A percentile compares a stretch with the other conserved stretches of the same genome.
Evolutionary conservation across 2,888 invertebrate species (phyloP).

Genomic region (Steromphala cineraria): DNA sequence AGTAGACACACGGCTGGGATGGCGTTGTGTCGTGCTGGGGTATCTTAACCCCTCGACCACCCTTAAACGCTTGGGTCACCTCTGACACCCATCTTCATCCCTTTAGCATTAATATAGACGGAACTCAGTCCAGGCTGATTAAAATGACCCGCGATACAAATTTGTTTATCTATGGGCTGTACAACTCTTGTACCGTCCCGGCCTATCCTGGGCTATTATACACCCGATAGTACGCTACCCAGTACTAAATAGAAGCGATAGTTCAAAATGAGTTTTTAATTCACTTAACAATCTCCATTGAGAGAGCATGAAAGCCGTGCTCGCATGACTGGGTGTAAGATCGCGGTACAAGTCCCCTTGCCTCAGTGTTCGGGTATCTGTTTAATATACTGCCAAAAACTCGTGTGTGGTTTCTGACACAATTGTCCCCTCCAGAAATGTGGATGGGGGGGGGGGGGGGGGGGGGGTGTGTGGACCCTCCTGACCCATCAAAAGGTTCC

Average conservation of each 20-base stretch:
- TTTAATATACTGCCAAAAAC: constrained; percentile 5
- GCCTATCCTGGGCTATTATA: background rate
- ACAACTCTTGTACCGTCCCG: background rate
- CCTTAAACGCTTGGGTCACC: background rate
- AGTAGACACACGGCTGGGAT: background rate
- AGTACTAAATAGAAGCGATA: constrained; percentile 14
- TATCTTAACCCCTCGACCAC: background rate
- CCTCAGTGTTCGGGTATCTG: background rate
- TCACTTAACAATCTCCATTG: constrained; percentile 43
- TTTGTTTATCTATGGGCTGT: background rate
- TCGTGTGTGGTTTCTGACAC: constrained; percentile 10
- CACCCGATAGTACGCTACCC: background rate
- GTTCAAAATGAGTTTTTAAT: constrained; percentile 49
- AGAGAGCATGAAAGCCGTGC: constrained; percentile 30
- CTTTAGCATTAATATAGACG: background rate
- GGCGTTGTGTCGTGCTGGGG: background rate
- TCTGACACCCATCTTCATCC: background rate
- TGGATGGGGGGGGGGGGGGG: background rate
- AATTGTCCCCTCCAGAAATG: background rate
- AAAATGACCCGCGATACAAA: constrained; percentile 12
- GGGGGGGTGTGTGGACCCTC: background rate
- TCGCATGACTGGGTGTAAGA: constrained; percentile 30
- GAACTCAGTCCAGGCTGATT: background rate
- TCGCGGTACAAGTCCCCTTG: constrained; percentile 14
- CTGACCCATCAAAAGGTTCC: background rate